Conservation (phyloP, 2,797 vertebrate genomes). For the Lagocephalus sceleratus region DNA sequence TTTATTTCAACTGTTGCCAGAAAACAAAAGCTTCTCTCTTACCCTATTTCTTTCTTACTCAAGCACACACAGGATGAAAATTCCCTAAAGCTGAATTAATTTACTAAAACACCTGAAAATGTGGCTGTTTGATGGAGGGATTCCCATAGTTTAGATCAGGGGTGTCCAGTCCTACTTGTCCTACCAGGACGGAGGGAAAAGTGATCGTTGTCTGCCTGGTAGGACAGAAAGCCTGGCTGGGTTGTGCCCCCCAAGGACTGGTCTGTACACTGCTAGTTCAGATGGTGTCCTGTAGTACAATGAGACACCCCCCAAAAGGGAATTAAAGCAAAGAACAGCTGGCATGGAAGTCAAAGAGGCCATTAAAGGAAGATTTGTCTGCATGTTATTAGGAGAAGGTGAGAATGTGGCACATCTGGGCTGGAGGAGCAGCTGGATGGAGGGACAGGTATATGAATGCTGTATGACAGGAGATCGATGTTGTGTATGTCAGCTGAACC, state of each 20-base stretch:
- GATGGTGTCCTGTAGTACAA: too few species aligned
- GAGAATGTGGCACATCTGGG: slow-evolving; percentile 61
- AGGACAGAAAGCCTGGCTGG: too few species aligned
- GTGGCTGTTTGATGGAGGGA: too few species aligned
- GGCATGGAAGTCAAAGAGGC: slow-evolving; percentile 61
- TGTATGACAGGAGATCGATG: slow-evolving; percentile 34
- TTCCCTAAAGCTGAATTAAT: slow-evolving; percentile 8
- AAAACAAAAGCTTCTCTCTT: slow-evolving; percentile 1
- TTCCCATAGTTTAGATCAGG: too few species aligned
- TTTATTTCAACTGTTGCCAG: neutral
- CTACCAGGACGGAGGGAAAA: too few species aligned
- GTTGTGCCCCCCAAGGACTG: too few species aligned
- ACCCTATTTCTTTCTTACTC: neutral
- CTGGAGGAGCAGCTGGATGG: slow-evolving; percentile 31
- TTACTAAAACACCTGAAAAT: too few species aligned
- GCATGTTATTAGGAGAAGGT: slow-evolving; percentile 60
- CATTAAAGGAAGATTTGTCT: slow-evolving; percentile 62
- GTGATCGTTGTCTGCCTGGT: too few species aligned
- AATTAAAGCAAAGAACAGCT: slow-evolving; percentile 47
- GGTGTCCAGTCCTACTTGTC: too few species aligned
- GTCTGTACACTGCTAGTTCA: too few species aligned
- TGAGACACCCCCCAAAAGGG: too few species aligned
- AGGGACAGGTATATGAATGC: slow-evolving; percentile 39
- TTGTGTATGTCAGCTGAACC: slow-evolving; percentile 47
- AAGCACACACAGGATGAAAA: slow-evolving; percentile 5